Base-by-base conservation (phyloP, 2,888 invertebrate genomes). In the Balanococcus diminutus region DNA sequence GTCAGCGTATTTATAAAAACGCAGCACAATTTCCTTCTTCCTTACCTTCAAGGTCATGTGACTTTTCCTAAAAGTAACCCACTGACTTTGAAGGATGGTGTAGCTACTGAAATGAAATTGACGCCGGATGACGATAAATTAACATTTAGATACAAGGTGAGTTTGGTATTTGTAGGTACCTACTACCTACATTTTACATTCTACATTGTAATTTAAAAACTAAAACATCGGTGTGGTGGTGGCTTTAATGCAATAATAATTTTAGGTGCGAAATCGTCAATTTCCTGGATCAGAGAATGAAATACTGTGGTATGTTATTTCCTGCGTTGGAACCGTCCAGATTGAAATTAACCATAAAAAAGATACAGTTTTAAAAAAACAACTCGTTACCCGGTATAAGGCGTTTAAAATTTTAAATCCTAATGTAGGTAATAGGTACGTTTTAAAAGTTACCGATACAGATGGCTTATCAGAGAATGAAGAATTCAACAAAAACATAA, bases 131-230 rank as follows among this genome's bases (percentile, higher is more conserved):
- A 91, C 87, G 92, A 92, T 31, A 91, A 91, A 82, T 91, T 91
- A 22, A 90, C 91, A 51, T 92, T 92, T 88, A 91, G 91, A 88
- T 92, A 91, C 88, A 93, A 92, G 91, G 92, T 92, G 89, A 88
- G 85, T 86, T 82, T n/a, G n/a, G n/a, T n/a, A n/a, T n/a, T n/a
- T n/a, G n/a, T n/a, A n/a, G n/a, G n/a, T n/a, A 51, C 39, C 22
- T 9, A 81, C 2, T 75, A 22, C 25, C 16, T 75, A 75, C 22
- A 31, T 31, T 81, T 5, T 81, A 22, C 25, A 42, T 28, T 81
- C 5, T 42, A 28, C 28, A 28, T 46, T 46, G 28, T 67, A 67
- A 67, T 67, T 67, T 28, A 67, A 28, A 67, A 28, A 28, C 28
- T 14, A 28, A 28, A 67, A 67, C 14, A 16, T 5, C 28, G 16